Evolutionary conservation across 2,888 invertebrate species (phyloP).

Genomic region (Agrypnus murinus): DNA sequence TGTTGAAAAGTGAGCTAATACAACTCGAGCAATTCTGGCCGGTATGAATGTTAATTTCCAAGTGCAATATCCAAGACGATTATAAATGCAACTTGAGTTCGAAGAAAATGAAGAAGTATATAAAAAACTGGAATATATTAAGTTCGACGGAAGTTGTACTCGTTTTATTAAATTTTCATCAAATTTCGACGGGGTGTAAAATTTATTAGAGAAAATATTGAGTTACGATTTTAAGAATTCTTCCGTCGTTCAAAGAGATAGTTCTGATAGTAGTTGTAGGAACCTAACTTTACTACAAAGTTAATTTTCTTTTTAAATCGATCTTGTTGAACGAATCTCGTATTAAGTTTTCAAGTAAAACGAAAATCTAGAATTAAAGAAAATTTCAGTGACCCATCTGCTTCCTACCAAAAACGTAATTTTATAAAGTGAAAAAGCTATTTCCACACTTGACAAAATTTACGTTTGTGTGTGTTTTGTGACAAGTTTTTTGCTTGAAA

Average conservation of each 20-base stretch:
- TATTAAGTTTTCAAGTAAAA: not conserved
- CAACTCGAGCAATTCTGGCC: slow-evolving; percentile 2
- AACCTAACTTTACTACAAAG: too few relatives aligned
- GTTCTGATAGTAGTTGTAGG: not conserved
- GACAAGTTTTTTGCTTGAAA: too few relatives aligned
- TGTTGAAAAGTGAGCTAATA: slow-evolving; percentile 15
- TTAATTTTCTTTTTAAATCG: too few relatives aligned
- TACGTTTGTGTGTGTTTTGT: too few relatives aligned
- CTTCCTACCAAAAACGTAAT: slow-evolving; percentile 39
- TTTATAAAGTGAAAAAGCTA: slow-evolving; percentile 34
- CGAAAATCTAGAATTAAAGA: not conserved
- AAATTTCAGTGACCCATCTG: slow-evolving; percentile 34
- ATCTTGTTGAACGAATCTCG: too few relatives aligned
- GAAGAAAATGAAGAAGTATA: slow-evolving; percentile 4
- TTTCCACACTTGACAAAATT: too few relatives aligned
- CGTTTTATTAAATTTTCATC: slow-evolving; percentile 9
- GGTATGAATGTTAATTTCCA: slow-evolving; percentile 10
- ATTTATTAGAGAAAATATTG: slow-evolving; percentile 20
- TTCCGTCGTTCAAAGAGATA: not conserved
- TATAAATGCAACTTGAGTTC: slow-evolving; percentile 22
- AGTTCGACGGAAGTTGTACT: not conserved
- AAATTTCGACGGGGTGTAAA: slow-evolving; percentile 13
- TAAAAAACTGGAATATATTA: slow-evolving; percentile 1
- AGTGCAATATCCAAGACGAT: slow-evolving; percentile 1
- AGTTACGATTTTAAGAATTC: not conserved